phyloP scores from a whole-genome alignment of 2,113 vertebrate species.

The Thalassarche chlororhynchos region DNA sequence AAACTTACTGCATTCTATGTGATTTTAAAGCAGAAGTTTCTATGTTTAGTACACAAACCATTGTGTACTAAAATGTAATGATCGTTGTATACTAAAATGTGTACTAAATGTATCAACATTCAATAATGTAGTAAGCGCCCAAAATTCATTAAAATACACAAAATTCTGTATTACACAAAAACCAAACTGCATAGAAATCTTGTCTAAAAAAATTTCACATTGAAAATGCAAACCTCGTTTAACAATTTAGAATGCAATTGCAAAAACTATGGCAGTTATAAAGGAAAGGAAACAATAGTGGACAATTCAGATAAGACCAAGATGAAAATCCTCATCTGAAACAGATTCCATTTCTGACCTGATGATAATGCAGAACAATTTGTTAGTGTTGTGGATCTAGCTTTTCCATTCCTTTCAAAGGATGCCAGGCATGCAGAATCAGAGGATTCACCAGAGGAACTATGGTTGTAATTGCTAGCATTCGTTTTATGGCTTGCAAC shows the following conservation, averaged over 20 bases:
- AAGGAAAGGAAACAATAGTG: not conserved
- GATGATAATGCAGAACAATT: conserved; percentile 71
- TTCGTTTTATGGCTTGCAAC: conserved; percentile 37
- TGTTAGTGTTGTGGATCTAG: conserved; percentile 53
- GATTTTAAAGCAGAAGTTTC: not conserved
- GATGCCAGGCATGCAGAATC: conserved; percentile 60
- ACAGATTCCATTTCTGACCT: conserved; percentile 72
- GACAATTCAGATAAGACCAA: not conserved
- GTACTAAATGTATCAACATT: not conserved
- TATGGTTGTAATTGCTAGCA: conserved; percentile 30
- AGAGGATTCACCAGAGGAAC: conserved; percentile 81
- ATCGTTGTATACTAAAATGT: too few species aligned
- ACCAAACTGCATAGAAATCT: not conserved
- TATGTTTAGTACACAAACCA: not conserved
- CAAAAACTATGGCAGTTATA: not conserved
- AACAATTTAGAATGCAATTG: not conserved
- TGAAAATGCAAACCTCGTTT: not conserved
- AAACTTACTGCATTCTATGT: not conserved
- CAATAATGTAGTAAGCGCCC: not conserved
- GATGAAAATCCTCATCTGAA: not conserved
- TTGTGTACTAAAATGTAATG: too few species aligned
- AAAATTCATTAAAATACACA: not conserved
- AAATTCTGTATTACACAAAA: not conserved
- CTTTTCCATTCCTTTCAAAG: conserved; percentile 68
- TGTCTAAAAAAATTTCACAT: rapidly evolving